Conservation (phyloP, 2,888 invertebrate genomes). For the Cataglyphis albicans region DNA sequence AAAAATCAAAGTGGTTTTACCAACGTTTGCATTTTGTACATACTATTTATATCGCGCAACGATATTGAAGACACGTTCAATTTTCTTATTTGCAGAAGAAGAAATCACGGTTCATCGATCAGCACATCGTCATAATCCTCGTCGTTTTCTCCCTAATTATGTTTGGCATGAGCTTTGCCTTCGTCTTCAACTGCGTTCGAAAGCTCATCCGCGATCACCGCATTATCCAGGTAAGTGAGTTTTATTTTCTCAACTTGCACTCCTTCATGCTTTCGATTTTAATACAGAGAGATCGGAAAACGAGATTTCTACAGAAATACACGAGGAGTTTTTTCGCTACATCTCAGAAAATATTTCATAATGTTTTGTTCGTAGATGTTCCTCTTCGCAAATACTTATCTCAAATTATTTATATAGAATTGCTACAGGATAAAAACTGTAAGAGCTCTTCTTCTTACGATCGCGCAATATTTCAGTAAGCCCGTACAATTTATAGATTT, state of each 20-base stretch:
- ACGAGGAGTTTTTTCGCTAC: background rate
- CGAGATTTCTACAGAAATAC: background rate
- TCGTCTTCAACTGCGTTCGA: constrained; percentile 94
- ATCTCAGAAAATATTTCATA: constrained; percentile 24
- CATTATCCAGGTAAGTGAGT: constrained; percentile 92
- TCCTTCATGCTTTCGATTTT: background rate
- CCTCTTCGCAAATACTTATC: constrained; percentile 1
- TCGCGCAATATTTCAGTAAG: constrained; percentile 54
- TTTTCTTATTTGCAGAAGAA: constrained; percentile 75
- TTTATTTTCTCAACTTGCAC: constrained; percentile 30
- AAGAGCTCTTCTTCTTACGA: constrained; percentile 41
- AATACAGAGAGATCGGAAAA: constrained; percentile 34
- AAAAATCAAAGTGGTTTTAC: background rate
- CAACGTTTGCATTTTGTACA: background rate
- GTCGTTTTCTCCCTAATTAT: constrained; percentile 95
- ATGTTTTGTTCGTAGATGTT: background rate
- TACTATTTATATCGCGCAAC: background rate
- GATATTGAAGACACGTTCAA: constrained; percentile 14
- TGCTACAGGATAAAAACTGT: background rate
- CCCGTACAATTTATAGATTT: constrained; percentile 60
- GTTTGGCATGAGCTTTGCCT: constrained; percentile 95
- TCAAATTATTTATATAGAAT: constrained; percentile 27
- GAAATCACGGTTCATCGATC: constrained; percentile 84
- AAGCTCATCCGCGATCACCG: constrained; percentile 95
- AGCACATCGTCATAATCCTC: constrained; percentile 94